Percentiles rank a stretch among this genome's conserved stretches.
phyloP scores from a whole-genome alignment of 1,140 invertebrate species.

The Diploscapter pachys region DNA sequence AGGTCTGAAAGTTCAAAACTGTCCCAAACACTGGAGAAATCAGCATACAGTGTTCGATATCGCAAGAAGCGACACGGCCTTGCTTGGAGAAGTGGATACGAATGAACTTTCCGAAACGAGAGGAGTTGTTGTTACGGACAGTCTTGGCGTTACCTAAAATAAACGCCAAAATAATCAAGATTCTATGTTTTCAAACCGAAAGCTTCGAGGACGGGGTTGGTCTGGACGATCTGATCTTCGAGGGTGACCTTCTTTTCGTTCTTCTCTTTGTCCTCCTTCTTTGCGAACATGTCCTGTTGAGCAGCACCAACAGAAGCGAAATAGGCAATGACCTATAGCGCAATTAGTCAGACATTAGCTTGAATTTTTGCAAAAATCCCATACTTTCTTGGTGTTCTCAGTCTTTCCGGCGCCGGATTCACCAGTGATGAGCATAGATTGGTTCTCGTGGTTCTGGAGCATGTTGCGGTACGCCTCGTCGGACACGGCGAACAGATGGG shows the following conservation, averaged over 20 bases:
- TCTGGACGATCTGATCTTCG: constrained; percentile 98
- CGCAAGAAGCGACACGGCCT: constrained; percentile 99
- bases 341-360: too few species aligned
- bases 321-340: constrained; percentile 64
- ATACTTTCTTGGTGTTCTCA: constrained; percentile 70
- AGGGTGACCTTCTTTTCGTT: constrained; percentile 58
- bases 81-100: constrained; percentile 99
- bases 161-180: constrained; percentile 5
- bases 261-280: constrained; percentile 17
- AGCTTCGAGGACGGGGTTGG: constrained; percentile 97
- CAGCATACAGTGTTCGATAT: constrained; percentile 95
- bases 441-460: constrained; percentile 94
- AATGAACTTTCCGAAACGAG: constrained; percentile 89
- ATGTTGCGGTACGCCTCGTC: constrained; percentile 99
- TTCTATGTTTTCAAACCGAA: constrained; percentile 68
- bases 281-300: constrained; percentile 67
- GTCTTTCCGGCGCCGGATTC: constrained; percentile 70
- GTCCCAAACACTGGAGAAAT: constrained; percentile 6
- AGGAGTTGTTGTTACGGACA: constrained; percentile 99
- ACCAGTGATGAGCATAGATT: constrained; percentile 94
- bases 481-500: constrained; percentile 99
- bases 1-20: constrained; percentile 71
- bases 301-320: constrained; percentile 69
- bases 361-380: neutral
- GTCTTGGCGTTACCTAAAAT: constrained; percentile 86